These are phyloP conservation scores for Melospiza georgiana DNA, from an alignment of 2,113 vertebrate species.

Conservation along the genomic window DNA sequence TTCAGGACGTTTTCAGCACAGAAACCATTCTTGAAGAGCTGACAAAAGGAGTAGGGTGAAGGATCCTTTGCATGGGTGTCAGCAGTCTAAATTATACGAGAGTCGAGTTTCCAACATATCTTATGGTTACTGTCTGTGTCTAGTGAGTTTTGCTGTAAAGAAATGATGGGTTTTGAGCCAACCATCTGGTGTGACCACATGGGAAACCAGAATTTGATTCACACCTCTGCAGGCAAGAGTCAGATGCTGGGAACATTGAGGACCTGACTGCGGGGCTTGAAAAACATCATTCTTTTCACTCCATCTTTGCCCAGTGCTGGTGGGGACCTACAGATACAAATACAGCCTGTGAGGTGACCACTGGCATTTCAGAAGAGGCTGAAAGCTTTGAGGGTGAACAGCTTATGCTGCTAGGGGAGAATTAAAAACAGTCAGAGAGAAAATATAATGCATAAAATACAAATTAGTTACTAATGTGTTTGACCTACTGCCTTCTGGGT, in stretches of 20 bases:
- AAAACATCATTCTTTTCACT: not conserved
- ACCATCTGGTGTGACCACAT: constrained; percentile 64
- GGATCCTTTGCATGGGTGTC: constrained; percentile 38
- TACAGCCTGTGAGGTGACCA: not conserved
- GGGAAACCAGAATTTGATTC: constrained; percentile 67
- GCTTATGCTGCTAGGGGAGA: not conserved
- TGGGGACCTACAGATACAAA: not conserved
- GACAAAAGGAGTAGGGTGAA: constrained; percentile 33
- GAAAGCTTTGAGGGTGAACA: not conserved
- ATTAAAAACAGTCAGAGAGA: not conserved
- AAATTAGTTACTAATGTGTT: not conserved
- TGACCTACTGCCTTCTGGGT: not conserved
- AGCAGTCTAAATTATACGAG: constrained; percentile 33
- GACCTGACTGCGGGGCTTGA: constrained; percentile 26
- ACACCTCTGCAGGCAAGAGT: constrained; percentile 64
- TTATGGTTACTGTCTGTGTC: constrained; percentile 67
- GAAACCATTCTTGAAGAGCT: constrained; percentile 15
- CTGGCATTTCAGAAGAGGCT: not conserved
- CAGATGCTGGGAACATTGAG: constrained; percentile 56
- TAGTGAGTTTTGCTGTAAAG: constrained; percentile 58
- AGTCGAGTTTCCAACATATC: constrained; percentile 26
- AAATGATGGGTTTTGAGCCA: constrained; percentile 48
- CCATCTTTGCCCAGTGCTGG: not conserved
- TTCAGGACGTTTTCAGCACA: not conserved
- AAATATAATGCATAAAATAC: not conserved